phyloP scores from a whole-genome alignment of 1,140 invertebrate genomes.

The Drosophila oshimai region DNA sequence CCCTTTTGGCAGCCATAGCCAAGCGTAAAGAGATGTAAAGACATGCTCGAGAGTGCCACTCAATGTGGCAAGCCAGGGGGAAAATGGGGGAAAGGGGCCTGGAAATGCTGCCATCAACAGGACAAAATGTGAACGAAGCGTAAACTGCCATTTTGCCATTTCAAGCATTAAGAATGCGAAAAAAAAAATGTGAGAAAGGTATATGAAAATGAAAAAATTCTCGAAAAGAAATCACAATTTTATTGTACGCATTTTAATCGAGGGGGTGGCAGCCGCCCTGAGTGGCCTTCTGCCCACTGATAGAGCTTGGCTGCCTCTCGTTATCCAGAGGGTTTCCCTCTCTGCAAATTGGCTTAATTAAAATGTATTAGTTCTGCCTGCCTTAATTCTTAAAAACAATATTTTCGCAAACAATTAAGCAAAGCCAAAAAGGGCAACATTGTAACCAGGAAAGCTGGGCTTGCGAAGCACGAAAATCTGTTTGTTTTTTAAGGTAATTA shows the following conservation, averaged over 20 bases:
- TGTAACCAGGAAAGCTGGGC: neutral
- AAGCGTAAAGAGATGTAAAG: conserved; percentile 80
- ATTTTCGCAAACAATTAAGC: conserved; percentile 14
- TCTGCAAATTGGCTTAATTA: conserved; percentile 51
- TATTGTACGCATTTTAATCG: conserved; percentile 66
- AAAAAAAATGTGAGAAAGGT: conserved; percentile 15
- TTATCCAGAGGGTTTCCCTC: too few relatives aligned
- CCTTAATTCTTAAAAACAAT: conserved; percentile 48
- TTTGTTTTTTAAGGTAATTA: conserved; percentile 17
- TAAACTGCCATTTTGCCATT: conserved; percentile 77
- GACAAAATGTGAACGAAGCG: conserved; percentile 74
- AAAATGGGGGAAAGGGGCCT: conserved; percentile 2
- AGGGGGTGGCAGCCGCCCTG: conserved; percentile 14
- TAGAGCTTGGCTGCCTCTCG: conserved; percentile 3
- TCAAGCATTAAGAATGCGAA: conserved; percentile 47
- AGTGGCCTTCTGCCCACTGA: conserved; percentile 32
- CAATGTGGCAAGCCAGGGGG: conserved; percentile 58
- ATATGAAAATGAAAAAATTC: conserved; percentile 18
- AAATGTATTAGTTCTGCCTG: conserved; percentile 46
- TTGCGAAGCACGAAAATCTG: neutral
- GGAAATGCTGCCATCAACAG: conserved; percentile 17
- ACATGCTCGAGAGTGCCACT: conserved; percentile 73
- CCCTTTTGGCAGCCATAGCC: conserved; percentile 35
- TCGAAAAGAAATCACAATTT: conserved; percentile 62
- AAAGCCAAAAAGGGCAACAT: conserved; percentile 19